phyloP scores from a whole-genome alignment of 2,888 invertebrate species.

The Drosophila birchii region DNA sequence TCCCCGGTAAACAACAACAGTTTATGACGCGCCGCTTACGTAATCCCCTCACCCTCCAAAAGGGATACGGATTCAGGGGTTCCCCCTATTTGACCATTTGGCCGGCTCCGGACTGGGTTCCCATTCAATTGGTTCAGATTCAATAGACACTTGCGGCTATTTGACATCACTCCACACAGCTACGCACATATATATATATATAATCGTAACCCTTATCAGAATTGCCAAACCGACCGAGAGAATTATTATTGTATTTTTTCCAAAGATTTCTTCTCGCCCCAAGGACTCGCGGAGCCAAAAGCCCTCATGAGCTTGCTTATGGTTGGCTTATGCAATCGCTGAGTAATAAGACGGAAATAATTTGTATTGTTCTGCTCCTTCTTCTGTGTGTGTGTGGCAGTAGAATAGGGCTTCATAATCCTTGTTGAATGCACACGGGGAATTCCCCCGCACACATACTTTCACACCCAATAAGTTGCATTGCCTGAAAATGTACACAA shows the following conservation, averaged over 20 bases:
- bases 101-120: neutral
- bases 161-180: conserved; percentile 15
- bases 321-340: conserved; percentile 74
- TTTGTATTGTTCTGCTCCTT: conserved; percentile 65
- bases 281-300: neutral
- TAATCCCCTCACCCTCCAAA: conserved; percentile 56
- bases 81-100: conserved; percentile 36
- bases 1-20: conserved; percentile 31
- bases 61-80: conserved; percentile 14
- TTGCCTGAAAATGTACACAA: conserved; percentile 1
- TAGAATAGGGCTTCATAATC: conserved; percentile 16
- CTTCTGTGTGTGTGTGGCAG: neutral
- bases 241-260: conserved; percentile 77
- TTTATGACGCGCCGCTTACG: conserved; percentile 72
- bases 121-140: conserved; percentile 36
- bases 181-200: too few species aligned
- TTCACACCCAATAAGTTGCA: conserved; percentile 31
- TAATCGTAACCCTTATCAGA: conserved; percentile 16
- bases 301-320: conserved; percentile 63
- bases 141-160: conserved; percentile 44
- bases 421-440: conserved; percentile 15
- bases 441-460: conserved; percentile 28
- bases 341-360: conserved; percentile 83
- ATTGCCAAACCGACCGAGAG: conserved; percentile 68
- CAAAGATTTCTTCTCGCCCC: conserved; percentile 22